Evolutionary conservation across 1,140 invertebrate genomes (phyloP).

Genomic region (Neelides sp.): DNA sequence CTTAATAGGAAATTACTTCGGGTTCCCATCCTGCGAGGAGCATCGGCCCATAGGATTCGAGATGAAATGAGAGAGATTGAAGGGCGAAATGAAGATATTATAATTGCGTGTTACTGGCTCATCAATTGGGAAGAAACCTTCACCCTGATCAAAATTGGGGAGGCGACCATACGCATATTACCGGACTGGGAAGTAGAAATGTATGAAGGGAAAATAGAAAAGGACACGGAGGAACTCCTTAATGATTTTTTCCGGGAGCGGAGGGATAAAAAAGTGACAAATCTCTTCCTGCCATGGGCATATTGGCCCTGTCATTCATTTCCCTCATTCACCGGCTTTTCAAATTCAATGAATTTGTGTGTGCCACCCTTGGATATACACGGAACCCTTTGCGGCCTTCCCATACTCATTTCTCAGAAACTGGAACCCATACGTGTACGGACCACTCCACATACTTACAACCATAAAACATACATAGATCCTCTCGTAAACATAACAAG

Average conservation of each 20-base stretch:
- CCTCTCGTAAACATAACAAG: too few species aligned
- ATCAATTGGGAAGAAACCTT: conserved; percentile 18
- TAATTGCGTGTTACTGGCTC: conserved; percentile 20
- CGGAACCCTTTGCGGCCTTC: too few species aligned
- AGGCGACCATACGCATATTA: too few species aligned
- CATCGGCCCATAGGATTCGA: neutral
- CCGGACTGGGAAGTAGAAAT: too few species aligned
- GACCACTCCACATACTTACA: too few species aligned
- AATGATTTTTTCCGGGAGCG: conserved; percentile 16
- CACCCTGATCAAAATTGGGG: conserved; percentile 5
- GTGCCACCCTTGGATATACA: too few species aligned
- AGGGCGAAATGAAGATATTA: neutral
- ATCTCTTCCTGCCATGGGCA: conserved; percentile 18
- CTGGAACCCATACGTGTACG: too few species aligned
- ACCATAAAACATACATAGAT: too few species aligned
- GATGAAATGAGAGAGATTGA: neutral
- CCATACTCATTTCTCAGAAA: too few species aligned
- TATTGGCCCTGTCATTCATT: conserved; percentile 18
- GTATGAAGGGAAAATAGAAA: neutral
- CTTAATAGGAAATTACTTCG: neutral
- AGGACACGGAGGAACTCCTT: too few species aligned
- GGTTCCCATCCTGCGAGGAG: neutral
- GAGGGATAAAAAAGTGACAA: conserved; percentile 18
- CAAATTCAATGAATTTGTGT: conserved; percentile 19
- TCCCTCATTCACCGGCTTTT: conserved; percentile 14